Base-by-base conservation (phyloP, 2,888 invertebrate species). In the Hemaris fuciformis region DNA sequence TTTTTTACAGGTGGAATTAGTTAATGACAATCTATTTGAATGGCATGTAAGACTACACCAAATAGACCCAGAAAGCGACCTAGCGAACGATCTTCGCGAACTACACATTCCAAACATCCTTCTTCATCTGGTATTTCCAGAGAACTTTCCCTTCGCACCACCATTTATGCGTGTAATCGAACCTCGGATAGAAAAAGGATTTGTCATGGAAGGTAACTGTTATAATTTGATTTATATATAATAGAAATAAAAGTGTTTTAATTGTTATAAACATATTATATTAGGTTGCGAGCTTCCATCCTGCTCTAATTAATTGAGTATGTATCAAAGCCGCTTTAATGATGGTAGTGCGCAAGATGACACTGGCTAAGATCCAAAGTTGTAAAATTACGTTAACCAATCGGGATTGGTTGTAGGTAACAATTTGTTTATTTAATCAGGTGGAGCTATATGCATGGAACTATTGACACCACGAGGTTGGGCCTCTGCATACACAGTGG, bases 381-480 rank as follows among this genome's bases (percentile, higher is more conserved):
- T 48, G 25, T 48, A 48, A 7, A 25, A 15, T 20, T 10, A 46
- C 6, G 18, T 18, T 31, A 18, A 53, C 31, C 18, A 3, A 53
- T 0, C 13, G 18, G 13, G 8, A 45, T 38, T 38, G 38, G 22
- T 45, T 45, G 45, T 18, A 18, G 18, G n/a, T 27, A n/a, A n/a
- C n/a, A n/a, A n/a, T 20, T 46, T 13, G 59, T 10, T 63, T 46
- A 22, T 41, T 38, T 63, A 66, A 73, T 5, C 75, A 92, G 95
- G 97, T 62, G 97, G 97, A 42, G 97, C 97, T 48, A 97, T 97
- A 77, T 97, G 97, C 80, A 97, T 97, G 97, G 97, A 97, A 83
- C 89, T 97, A 64, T 89, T 97, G 62, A 97, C 97, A 18, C 97
- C 97, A 0, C 93, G 96, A 59, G 97, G 97, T 68, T 97, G 97